Percentiles rank a stretch among this genome's conserved stretches.
Conservation (phyloP, 2,888 invertebrate species). For the Ophion ventricosus region DNA sequence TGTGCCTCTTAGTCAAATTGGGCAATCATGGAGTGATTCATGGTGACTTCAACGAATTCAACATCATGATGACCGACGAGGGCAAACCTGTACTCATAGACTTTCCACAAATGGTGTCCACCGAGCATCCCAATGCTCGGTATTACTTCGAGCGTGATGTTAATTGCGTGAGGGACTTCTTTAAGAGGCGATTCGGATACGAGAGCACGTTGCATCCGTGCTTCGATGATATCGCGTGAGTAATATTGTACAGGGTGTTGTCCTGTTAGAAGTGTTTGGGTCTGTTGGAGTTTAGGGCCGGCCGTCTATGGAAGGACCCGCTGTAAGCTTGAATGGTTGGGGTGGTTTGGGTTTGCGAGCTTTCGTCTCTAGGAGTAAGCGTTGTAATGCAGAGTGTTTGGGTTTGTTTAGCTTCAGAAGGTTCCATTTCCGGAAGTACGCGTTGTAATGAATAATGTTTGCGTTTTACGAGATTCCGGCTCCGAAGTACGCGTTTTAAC, state of each 20-base stretch:
- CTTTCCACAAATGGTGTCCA: slow-evolving; percentile 99
- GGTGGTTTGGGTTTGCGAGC: too few relatives aligned
- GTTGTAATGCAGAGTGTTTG: too few relatives aligned
- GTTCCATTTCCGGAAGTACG: too few relatives aligned
- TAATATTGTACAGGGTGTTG: slow-evolving; percentile 54
- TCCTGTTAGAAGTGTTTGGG: neutral
- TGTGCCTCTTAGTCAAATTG: slow-evolving; percentile 95
- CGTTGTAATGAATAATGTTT: too few relatives aligned
- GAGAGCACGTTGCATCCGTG: slow-evolving; percentile 93
- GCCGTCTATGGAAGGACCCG: too few relatives aligned
- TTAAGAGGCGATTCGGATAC: slow-evolving; percentile 94
- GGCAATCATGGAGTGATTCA: slow-evolving; percentile 98
- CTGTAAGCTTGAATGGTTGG: too few relatives aligned
- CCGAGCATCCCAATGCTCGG: slow-evolving; percentile 95
- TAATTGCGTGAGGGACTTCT: slow-evolving; percentile 94
- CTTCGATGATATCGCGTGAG: slow-evolving; percentile 88
- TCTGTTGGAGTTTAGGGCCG: too few relatives aligned
- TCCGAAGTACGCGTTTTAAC: too few relatives aligned
- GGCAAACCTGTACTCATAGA: slow-evolving; percentile 95
- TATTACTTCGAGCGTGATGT: slow-evolving; percentile 98
- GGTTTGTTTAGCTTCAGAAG: too few relatives aligned
- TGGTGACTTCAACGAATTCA: slow-evolving; percentile 99
- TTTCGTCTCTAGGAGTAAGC: too few relatives aligned
- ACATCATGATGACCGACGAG: slow-evolving; percentile 94
- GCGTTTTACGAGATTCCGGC: too few relatives aligned